These are phyloP conservation scores for Caenorhabditis remanei DNA, from an alignment of 1,140 invertebrate species.

Conservation along the genomic window DNA sequence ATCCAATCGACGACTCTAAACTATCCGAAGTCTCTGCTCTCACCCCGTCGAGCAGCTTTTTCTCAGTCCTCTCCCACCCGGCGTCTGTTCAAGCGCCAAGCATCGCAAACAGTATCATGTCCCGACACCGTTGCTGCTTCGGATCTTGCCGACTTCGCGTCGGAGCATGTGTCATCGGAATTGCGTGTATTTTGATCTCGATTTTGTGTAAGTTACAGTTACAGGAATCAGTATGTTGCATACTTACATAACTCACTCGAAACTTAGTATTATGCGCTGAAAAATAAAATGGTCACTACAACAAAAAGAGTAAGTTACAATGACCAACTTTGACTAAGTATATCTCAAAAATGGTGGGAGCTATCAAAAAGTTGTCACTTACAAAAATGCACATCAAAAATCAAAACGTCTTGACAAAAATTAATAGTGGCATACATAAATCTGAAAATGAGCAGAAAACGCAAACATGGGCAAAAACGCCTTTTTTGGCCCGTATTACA, in stretches of 20 bases:
- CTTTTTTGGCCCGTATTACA: too few relatives aligned
- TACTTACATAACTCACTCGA: too few relatives aligned
- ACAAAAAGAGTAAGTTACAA: too few relatives aligned
- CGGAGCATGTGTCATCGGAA: conserved; percentile 18
- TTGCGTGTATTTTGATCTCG: conserved; percentile 14
- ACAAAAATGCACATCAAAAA: too few relatives aligned
- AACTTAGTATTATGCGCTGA: too few relatives aligned
- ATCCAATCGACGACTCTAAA: conserved; percentile 33
- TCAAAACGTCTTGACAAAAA: too few relatives aligned
- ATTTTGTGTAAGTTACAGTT: conserved; percentile 12
- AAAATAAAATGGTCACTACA: too few relatives aligned
- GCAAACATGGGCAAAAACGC: too few relatives aligned
- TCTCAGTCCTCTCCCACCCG: background rate
- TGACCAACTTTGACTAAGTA: too few relatives aligned
- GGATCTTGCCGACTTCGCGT: conserved; percentile 33
- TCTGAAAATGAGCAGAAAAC: too few relatives aligned
- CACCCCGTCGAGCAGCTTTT: conserved; percentile 4
- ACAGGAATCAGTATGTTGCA: too few relatives aligned
- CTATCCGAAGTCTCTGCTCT: conserved; percentile 28
- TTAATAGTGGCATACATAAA: too few relatives aligned
- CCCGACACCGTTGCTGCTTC: conserved; percentile 22
- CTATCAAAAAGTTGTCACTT: background rate
- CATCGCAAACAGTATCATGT: background rate
- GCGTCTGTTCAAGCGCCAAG: background rate
- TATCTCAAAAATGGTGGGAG: background rate